A percentile compares a stretch with the other conserved stretches of the same genome.
Conservation (phyloP, 1,140 invertebrate genomes). For the Galendromus occidentalis region DNA sequence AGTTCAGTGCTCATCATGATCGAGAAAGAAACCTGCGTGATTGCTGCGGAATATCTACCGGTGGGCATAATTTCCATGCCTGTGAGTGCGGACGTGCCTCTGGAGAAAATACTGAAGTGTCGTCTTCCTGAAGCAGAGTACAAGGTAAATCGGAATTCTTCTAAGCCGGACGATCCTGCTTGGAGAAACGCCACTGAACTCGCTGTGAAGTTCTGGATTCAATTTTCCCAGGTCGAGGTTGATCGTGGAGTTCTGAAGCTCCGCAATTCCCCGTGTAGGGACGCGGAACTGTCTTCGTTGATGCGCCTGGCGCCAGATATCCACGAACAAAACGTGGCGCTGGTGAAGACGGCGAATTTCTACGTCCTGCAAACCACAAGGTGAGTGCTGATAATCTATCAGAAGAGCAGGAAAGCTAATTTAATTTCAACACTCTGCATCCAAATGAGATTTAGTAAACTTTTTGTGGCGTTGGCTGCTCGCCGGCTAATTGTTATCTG, state of each 20-base stretch:
- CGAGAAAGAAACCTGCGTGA: background rate
- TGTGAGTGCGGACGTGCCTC: background rate
- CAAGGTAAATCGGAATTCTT: background rate
- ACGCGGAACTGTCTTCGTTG: background rate
- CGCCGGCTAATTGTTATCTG: no score
- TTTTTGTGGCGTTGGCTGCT: no score
- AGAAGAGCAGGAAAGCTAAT: background rate
- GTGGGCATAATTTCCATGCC: background rate
- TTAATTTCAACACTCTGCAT: background rate
- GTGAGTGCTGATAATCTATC: background rate
- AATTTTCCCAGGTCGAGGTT: no score
- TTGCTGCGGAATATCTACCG: background rate
- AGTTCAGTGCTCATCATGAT: background rate
- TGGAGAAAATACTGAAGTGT: background rate
- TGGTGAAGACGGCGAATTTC: background rate
- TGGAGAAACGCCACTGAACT: no score
- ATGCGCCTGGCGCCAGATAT: background rate
- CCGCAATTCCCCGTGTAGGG: background rate
- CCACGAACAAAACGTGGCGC: slow-evolving; percentile 3
- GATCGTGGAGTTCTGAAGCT: no score
- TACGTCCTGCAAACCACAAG: slow-evolving; percentile 1
- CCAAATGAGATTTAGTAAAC: no score
- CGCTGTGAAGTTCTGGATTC: no score
- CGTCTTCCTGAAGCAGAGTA: background rate
- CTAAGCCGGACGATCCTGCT: no score